phyloP scores from a whole-genome alignment of 2,797 vertebrate genomes.

The Diplodus puntazzo region DNA sequence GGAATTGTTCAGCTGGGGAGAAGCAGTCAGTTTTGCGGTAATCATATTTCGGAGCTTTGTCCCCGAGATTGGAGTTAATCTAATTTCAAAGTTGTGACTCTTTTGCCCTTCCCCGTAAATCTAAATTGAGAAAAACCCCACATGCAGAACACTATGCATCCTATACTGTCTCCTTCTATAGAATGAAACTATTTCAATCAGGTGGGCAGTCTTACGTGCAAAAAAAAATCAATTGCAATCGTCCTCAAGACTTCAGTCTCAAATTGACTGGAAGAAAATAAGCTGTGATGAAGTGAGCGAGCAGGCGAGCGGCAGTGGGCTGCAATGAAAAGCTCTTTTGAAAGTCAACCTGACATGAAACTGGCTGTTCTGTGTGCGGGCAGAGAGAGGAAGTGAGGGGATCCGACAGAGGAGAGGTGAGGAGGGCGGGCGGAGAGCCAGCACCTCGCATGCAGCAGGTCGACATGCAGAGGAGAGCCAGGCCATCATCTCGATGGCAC shows the following conservation, averaged over 20 bases:
- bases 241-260: slow-evolving; percentile 36
- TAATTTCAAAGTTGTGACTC: slow-evolving; percentile 42
- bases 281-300: slow-evolving; percentile 33
- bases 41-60: slow-evolving; percentile 41
- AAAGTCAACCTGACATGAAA: slow-evolving; percentile 69
- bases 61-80: slow-evolving; percentile 32
- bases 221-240: slow-evolving; percentile 66
- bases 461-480: slow-evolving; percentile 41
- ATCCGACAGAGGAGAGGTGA: slow-evolving; percentile 55
- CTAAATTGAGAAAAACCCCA: slow-evolving; percentile 20
- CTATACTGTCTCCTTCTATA: slow-evolving; percentile 9
- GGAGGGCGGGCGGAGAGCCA: slow-evolving; percentile 54
- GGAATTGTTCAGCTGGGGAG: slow-evolving; percentile 12
- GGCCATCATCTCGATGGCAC: slow-evolving; percentile 29
- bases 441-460: slow-evolving; percentile 54
- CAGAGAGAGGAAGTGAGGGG: slow-evolving; percentile 62
- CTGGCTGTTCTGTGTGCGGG: slow-evolving; percentile 51
- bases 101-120: slow-evolving; percentile 15
- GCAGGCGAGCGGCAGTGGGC: not conserved
- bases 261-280: slow-evolving; percentile 42
- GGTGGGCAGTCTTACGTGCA: slow-evolving; percentile 29
- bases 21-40: slow-evolving; percentile 32
- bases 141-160: slow-evolving; percentile 14
- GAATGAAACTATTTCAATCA: slow-evolving; percentile 62
- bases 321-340: slow-evolving; percentile 62